Percentiles rank a stretch among this genome's conserved stretches.
These are phyloP conservation scores for Acanthurus lineatus DNA, from an alignment of 2,797 vertebrate genomes.

Conservation along the genomic window DNA sequence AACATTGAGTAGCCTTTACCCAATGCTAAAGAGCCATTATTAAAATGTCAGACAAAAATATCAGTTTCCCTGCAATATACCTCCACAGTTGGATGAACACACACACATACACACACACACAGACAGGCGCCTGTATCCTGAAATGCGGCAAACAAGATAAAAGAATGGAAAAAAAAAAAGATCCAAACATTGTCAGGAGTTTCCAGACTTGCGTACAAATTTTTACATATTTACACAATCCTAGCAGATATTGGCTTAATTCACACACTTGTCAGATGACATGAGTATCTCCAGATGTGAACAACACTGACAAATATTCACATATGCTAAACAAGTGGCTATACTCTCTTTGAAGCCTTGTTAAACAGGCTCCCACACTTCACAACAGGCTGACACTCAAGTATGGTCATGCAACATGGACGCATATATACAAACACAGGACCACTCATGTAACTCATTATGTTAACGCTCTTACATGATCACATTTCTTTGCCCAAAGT, in stretches of 20 bases:
- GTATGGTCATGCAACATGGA: conserved; percentile 67
- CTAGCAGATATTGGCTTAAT: conserved; percentile 46
- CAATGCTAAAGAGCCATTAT: conserved; percentile 18
- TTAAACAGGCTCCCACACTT: conserved; percentile 65
- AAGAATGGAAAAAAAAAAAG: conserved; percentile 67
- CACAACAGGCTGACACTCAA: conserved; percentile 52
- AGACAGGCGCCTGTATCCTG: conserved; percentile 32
- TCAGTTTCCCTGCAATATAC: conserved; percentile 31
- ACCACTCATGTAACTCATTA: conserved; percentile 42
- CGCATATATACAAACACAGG: conserved; percentile 64
- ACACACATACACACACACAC: conserved; percentile 24
- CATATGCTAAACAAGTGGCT: conserved; percentile 68
- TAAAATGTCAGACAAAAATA: conserved; percentile 20
- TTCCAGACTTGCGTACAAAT: conserved; percentile 39
- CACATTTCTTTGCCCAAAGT: conserved; percentile 36
- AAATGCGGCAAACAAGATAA: conserved; percentile 61
- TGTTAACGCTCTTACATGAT: conserved; percentile 38
- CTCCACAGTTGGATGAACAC: conserved; percentile 20
- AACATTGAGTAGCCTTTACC: conserved; percentile 28
- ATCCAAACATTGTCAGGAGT: conserved; percentile 67
- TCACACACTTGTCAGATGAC: conserved; percentile 75
- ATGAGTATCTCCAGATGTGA: conserved; percentile 78
- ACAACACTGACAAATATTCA: conserved; percentile 57
- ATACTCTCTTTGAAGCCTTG: conserved; percentile 61
- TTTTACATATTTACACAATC: conserved; percentile 69